phyloP scores from a whole-genome alignment of 2,113 vertebrate genomes.

The Hippocampus abdominalis region DNA sequence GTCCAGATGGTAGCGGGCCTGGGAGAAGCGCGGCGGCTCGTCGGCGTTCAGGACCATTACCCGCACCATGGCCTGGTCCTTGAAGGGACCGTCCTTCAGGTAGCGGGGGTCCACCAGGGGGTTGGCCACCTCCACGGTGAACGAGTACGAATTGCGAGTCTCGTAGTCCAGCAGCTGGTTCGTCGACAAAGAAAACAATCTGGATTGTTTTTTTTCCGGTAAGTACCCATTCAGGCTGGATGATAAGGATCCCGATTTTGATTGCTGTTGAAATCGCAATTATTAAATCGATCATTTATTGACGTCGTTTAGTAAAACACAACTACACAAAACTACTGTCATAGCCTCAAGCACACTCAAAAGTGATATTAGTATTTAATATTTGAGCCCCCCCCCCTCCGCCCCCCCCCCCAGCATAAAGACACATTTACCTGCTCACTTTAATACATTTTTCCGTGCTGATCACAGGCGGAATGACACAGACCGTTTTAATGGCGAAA shows the following conservation, averaged over 20 bases:
- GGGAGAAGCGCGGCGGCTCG: slow-evolving; percentile 81
- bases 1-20: slow-evolving; percentile 74
- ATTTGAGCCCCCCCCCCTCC: too few relatives aligned
- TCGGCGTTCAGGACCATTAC: slow-evolving; percentile 83
- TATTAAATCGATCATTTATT: too few relatives aligned
- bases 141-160: slow-evolving; percentile 75
- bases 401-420: neutral
- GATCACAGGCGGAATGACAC: neutral
- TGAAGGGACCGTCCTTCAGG: slow-evolving; percentile 81
- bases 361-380: too few relatives aligned
- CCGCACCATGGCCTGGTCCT: slow-evolving; percentile 80
- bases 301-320: too few relatives aligned
- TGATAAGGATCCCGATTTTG: too few relatives aligned
- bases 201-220: neutral
- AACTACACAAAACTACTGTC: too few relatives aligned
- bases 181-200: slow-evolving; percentile 13
- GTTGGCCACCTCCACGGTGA: slow-evolving; percentile 84
- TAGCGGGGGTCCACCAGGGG: slow-evolving; percentile 79
- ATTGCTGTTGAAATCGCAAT: too few relatives aligned
- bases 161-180: slow-evolving; percentile 83
- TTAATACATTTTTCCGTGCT: slow-evolving; percentile 1
- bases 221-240: too few relatives aligned
- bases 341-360: too few relatives aligned
- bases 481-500: slow-evolving; percentile 15
- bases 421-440: slow-evolving; percentile 15